Conservation (phyloP, 2,113 vertebrate species). For the Lophius piscatorius region DNA sequence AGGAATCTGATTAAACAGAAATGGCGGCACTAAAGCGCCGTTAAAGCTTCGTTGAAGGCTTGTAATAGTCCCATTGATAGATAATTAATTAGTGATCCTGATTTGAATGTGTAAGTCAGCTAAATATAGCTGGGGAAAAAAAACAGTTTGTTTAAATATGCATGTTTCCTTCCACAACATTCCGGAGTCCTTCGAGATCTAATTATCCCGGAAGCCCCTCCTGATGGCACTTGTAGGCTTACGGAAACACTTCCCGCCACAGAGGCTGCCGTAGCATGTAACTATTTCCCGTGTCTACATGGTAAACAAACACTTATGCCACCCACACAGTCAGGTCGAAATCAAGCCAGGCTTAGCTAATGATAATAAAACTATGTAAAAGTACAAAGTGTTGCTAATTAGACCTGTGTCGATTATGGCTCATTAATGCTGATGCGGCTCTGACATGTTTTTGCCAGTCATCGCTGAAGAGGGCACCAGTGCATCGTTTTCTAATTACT, state of each 20-base stretch:
- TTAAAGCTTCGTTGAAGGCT: constrained; percentile 28
- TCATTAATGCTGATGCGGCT: constrained; percentile 66
- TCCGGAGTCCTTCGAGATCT: constrained; percentile 52
- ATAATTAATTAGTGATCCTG: constrained; percentile 37
- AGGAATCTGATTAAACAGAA: neutral
- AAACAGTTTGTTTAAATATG: constrained; percentile 33
- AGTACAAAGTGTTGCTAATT: constrained; percentile 73
- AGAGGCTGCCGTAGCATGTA: constrained; percentile 69
- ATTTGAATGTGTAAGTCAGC: constrained; percentile 47
- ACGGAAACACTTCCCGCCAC: constrained; percentile 21
- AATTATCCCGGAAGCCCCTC: constrained; percentile 47
- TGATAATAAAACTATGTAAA: constrained; percentile 73
- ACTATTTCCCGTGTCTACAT: constrained; percentile 72
- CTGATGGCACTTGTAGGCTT: constrained; percentile 42
- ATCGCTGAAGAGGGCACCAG: constrained; percentile 37
- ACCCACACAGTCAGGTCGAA: constrained; percentile 46
- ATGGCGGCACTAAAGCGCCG: too few relatives aligned
- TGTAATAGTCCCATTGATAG: constrained; percentile 52
- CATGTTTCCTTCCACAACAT: constrained; percentile 39
- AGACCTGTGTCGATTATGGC: constrained; percentile 63
- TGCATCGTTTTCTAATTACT: constrained; percentile 59
- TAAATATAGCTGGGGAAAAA: constrained; percentile 3
- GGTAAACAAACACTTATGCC: constrained; percentile 69
- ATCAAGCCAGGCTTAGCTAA: constrained; percentile 68
- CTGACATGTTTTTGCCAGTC: constrained; percentile 71